A percentile compares a stretch with the other conserved stretches of the same genome.
phyloP scores from a whole-genome alignment of 2,113 vertebrate species.

The Trichomycterus rosablanca region DNA sequence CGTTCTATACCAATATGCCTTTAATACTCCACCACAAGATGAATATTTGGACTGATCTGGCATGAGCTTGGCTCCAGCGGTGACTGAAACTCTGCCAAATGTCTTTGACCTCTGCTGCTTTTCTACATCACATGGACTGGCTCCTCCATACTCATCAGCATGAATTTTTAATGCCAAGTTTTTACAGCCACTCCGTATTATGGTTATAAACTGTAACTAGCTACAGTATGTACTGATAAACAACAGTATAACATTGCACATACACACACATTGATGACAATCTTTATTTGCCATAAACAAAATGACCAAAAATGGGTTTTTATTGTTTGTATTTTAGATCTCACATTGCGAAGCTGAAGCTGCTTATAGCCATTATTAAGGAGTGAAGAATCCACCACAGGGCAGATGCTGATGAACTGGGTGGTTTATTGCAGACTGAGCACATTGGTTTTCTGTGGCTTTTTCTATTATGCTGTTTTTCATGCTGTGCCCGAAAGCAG shows the following conservation, averaged over 20 bases:
- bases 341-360: not conserved
- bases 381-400: no score
- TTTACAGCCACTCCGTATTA: slow-evolving; percentile 34
- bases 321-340: not conserved
- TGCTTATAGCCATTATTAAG: slow-evolving; percentile 20
- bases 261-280: not conserved
- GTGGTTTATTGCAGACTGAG: slow-evolving; percentile 24
- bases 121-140: slow-evolving; percentile 14
- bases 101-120: slow-evolving; percentile 21
- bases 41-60: slow-evolving; percentile 17
- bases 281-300: slow-evolving; percentile 4
- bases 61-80: slow-evolving; percentile 22
- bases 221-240: slow-evolving; percentile 1
- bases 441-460: slow-evolving; percentile 31
- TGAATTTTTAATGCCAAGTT: slow-evolving; percentile 46
- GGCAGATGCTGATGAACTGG: slow-evolving; percentile 26
- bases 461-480: slow-evolving; percentile 44
- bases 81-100: slow-evolving; percentile 31
- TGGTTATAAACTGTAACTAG: slow-evolving; percentile 12
- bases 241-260: slow-evolving; percentile 5
- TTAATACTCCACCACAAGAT: slow-evolving; percentile 2
- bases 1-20: not conserved
- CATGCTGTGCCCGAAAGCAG: no score
- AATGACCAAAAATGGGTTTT: not conserved
- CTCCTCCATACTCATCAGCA: slow-evolving; percentile 32